Conservation (phyloP, 2,797 vertebrate genomes). For the Pelodytes ibericus region DNA sequence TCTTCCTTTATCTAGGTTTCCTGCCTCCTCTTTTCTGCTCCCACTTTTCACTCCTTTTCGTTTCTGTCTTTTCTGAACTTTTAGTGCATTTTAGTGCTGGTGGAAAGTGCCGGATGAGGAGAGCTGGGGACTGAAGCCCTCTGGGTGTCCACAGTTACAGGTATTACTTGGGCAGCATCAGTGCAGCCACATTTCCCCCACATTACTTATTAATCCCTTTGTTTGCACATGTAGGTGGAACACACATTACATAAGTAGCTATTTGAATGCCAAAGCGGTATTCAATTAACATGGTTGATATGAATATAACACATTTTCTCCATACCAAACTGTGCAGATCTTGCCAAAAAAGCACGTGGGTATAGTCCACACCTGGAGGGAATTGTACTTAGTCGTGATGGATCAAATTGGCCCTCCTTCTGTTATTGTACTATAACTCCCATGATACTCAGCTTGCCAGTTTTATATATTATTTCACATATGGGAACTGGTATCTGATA, state of each 20-base stretch:
- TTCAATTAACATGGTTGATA: no score
- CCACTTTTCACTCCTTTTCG: slow-evolving; percentile 56
- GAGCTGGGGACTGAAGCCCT: slow-evolving; percentile 67
- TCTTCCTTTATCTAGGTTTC: slow-evolving; percentile 47
- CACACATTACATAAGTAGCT: background rate
- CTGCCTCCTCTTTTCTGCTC: slow-evolving; percentile 44
- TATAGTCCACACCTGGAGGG: background rate
- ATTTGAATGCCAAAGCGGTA: no score
- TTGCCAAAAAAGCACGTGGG: background rate
- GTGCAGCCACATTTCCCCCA: slow-evolving; percentile 55
- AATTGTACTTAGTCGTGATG: background rate
- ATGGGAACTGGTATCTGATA: no score
- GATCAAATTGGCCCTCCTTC: background rate
- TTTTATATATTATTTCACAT: no score
- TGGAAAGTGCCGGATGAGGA: slow-evolving; percentile 72
- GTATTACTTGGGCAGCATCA: slow-evolving; percentile 63
- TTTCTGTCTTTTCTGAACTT: slow-evolving; percentile 57
- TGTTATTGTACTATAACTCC: background rate
- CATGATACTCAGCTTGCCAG: background rate
- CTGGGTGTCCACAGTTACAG: slow-evolving; percentile 69
- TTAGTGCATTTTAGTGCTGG: slow-evolving; percentile 62
- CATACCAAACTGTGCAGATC: background rate
- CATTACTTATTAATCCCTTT: background rate
- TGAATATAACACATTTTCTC: background rate
- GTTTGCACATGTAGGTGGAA: slow-evolving; percentile 6